Percentiles rank a stretch among this genome's conserved stretches.
phyloP scores from a whole-genome alignment of 2,888 invertebrate genomes.

The Tetrapedia diversipes region DNA sequence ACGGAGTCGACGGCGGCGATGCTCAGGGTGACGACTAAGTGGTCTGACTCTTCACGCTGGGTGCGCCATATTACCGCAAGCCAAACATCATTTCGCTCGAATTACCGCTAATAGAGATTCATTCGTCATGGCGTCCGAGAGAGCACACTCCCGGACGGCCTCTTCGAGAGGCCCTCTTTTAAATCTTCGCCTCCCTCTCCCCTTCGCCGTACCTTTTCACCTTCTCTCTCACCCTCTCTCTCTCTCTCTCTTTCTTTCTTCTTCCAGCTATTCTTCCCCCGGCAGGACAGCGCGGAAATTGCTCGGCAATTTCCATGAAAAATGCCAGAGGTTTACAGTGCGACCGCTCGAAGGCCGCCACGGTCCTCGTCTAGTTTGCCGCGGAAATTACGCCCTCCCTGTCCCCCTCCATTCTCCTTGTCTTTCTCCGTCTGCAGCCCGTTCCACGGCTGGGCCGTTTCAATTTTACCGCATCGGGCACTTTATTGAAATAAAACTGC shows the following conservation, averaged over 20 bases:
- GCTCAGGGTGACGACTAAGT: constrained; percentile 9
- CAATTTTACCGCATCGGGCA: constrained; percentile 54
- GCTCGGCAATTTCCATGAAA: constrained; percentile 72
- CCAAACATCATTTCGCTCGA: constrained; percentile 72
- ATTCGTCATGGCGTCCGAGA: constrained; percentile 62
- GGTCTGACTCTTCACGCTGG: constrained; percentile 23
- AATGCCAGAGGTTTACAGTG: constrained; percentile 65
- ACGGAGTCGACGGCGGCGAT: constrained; percentile 31
- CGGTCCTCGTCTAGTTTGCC: constrained; percentile 51
- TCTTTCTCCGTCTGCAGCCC: not conserved
- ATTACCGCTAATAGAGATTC: constrained; percentile 72
- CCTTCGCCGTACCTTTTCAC: not conserved
- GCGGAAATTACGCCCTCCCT: constrained; percentile 63
- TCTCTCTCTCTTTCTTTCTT: too few species aligned
- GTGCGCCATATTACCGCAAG: constrained; percentile 61
- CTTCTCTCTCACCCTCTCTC: constrained; percentile 23
- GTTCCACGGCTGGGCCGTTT: constrained; percentile 19
- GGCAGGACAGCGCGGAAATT: constrained; percentile 64
- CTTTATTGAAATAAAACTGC: constrained; percentile 61
- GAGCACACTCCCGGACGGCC: not conserved
- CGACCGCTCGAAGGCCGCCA: constrained; percentile 47
- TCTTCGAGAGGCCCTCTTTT: constrained; percentile 32
- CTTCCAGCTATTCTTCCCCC: constrained; percentile 41
- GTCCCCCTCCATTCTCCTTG: constrained; percentile 4
- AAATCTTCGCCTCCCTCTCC: constrained; percentile 21